Evolutionary conservation across 2,888 invertebrate genomes (phyloP).

Genomic region (Exocentrus adspersus): DNA sequence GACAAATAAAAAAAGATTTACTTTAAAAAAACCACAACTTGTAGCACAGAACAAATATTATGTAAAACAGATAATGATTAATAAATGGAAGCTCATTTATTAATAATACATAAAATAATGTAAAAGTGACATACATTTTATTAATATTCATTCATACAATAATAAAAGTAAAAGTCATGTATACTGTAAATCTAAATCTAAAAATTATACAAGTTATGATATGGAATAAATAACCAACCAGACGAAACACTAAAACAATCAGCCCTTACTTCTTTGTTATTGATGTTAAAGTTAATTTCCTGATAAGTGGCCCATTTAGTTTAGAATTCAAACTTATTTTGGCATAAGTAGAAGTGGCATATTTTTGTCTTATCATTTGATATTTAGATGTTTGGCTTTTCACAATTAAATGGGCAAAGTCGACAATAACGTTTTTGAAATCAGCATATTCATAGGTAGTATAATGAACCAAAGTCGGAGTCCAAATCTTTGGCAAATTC

Average conservation of each 20-base stretch:
- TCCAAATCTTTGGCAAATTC: conserved; percentile 72
- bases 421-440: conserved; percentile 74
- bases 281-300: conserved; percentile 43
- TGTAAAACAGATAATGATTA: not conserved
- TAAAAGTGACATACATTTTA: conserved; percentile 11
- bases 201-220: conserved; percentile 12
- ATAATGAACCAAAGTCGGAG: conserved; percentile 77
- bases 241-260: conserved; percentile 7
- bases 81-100: not conserved
- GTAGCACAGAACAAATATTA: no score
- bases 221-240: conserved; percentile 1
- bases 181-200: conserved; percentile 11
- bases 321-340: conserved; percentile 74
- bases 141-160: conserved; percentile 14
- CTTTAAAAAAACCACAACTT: no score
- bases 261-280: conserved; percentile 22
- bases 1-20: no score
- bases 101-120: not conserved
- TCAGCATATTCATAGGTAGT: conserved; percentile 78
- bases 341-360: conserved; percentile 68
- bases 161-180: conserved; percentile 21
- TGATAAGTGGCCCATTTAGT: conserved; percentile 64
- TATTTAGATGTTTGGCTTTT: conserved; percentile 77
- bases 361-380: conserved; percentile 77
- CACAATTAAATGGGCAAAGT: conserved; percentile 75